Evolutionary conservation across 2,113 vertebrate genomes (phyloP), one percentile per base, ranked within the genome.

Genomic region (Catagonus wagneri): DNA sequence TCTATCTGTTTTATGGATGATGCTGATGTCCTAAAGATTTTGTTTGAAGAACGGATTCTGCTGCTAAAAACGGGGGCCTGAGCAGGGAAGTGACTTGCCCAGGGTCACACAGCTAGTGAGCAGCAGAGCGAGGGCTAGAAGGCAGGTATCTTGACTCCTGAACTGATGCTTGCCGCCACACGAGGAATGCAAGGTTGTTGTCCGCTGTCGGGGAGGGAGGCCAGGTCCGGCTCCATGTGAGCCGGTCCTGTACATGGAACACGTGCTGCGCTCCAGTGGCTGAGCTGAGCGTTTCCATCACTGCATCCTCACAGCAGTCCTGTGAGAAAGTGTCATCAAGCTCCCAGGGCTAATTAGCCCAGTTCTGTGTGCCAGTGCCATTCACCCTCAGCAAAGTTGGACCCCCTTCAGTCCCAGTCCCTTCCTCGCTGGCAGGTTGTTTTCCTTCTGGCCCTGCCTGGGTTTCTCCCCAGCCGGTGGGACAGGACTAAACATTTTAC

Each of bases 11-110:
- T 44, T 86, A 66, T 54, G 4, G 29, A 39, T 58, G 69, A 56
- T 22, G 32, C 61, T 79, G 39, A 66, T 6, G 27, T 54, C n/a
- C 14, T 74, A n/a, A 56, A 76, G 60, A 32, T 72, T 93, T 88
- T 88, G 54, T 84, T 71, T 94, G 66, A 84, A 69, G 32, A 84
- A 71, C 74, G 34, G 29, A 71, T 93, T 88, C 61, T 94, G 58
- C 22, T 83, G 36, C 44, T 68, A 39, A 44, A 27, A 76, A 32
- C 60, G 22, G 50, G 36, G 78, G 60, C 58, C 29, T 54, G 39
- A 44, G 58, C 65, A 60, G 76, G 39, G 7, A 52, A 58, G 36
- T 9, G 61, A 56, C 61, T 68, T 56, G 54, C 36, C 56, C 14
- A 39, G 72, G 68, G 66, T 72, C 58, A 54, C 34, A 65, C n/a